phyloP scores from a whole-genome alignment of 2,113 vertebrate species.

The Ictalurus punctatus region DNA sequence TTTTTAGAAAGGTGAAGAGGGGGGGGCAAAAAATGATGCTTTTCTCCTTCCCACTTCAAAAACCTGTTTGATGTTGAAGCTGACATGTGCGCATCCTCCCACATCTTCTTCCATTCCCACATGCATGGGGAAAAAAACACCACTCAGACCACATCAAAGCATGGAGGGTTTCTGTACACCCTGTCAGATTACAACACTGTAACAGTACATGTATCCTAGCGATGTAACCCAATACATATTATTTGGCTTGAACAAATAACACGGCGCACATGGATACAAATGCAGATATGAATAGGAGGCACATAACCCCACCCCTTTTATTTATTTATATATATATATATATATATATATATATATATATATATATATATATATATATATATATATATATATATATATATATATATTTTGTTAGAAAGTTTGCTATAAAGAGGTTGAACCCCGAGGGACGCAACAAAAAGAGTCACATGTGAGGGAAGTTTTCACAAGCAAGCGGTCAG shows the following conservation, averaged over 20 bases:
- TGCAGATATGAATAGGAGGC: background rate
- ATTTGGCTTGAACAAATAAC: background rate
- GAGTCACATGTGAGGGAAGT: background rate
- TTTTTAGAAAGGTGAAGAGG: background rate
- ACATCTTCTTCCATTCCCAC: background rate
- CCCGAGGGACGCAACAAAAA: background rate
- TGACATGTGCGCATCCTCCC: slow-evolving; percentile 34
- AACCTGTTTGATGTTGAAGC: slow-evolving; percentile 49
- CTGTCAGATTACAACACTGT: background rate
- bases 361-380: no score
- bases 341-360: no score
- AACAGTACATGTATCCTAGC: background rate
- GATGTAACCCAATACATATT: background rate
- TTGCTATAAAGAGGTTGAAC: background rate
- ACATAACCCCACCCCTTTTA: no score
- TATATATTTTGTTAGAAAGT: background rate
- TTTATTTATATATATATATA: no score
- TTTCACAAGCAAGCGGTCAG: background rate
- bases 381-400: no score
- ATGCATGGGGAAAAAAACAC: background rate
- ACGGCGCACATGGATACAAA: background rate
- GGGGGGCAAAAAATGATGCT: background rate
- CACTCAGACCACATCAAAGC: slow-evolving; percentile 24
- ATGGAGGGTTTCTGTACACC: background rate
- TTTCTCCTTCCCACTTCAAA: slow-evolving; percentile 42